These are phyloP conservation scores for Brachypteracias leptosomus DNA, from an alignment of 2,113 vertebrate species.

Conservation along the genomic window DNA sequence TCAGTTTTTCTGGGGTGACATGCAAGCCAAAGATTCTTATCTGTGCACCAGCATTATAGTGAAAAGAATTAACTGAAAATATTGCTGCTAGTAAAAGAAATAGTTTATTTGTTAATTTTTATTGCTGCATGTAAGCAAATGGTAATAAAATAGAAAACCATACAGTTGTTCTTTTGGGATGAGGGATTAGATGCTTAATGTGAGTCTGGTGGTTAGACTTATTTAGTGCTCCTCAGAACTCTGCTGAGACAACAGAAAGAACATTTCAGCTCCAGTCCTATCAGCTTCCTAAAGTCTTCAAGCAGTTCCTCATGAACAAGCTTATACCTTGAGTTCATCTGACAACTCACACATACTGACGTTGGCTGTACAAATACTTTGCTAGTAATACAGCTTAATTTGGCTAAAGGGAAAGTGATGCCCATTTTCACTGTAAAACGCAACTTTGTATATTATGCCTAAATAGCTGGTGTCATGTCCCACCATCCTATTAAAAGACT, in stretches of 20 bases:
- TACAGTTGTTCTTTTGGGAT: neutral
- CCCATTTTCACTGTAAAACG: neutral
- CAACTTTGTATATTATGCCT: neutral
- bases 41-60: neutral
- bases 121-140: neutral
- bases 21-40: neutral
- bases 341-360: neutral
- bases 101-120: neutral
- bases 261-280: neutral
- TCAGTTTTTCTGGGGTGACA: neutral
- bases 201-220: neutral
- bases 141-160: neutral
- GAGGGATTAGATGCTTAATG: neutral
- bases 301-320: neutral
- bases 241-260: neutral
- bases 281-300: conserved; percentile 20
- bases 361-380: neutral
- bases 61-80: neutral
- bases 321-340: neutral
- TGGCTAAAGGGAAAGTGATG: neutral
- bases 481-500: neutral
- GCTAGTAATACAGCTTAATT: neutral
- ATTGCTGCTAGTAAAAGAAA: neutral
- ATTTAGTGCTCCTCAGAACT: neutral
- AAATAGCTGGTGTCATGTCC: rapidly evolving